Percentiles rank a stretch among this genome's conserved stretches.
These are phyloP conservation scores for Saxidomus purpurata DNA, from an alignment of 1,140 invertebrate species.

Conservation along the genomic window DNA sequence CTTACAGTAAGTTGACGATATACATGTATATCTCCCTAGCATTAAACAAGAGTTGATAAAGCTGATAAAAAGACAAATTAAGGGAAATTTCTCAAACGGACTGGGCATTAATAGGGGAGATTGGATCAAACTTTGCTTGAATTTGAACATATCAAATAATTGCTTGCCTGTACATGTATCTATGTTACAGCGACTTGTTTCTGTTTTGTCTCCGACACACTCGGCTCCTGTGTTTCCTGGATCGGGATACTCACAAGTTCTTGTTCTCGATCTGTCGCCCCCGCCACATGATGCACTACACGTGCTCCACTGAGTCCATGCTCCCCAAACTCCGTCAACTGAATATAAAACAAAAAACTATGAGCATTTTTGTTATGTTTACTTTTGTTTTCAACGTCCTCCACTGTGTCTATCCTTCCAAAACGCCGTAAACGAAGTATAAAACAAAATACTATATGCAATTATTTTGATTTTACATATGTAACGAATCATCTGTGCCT, in stretches of 20 bases:
- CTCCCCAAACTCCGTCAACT: constrained; percentile 36
- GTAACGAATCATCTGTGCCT: no score
- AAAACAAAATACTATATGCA: no score
- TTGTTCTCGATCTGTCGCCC: neutral
- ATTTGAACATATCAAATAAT: no score
- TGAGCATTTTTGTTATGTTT: neutral
- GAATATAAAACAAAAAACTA: neutral
- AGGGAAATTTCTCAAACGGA: no score
- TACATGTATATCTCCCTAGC: no score
- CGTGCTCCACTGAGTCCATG: constrained; percentile 1
- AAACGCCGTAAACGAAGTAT: neutral
- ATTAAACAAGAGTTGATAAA: no score
- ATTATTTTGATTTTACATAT: no score
- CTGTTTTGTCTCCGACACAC: neutral
- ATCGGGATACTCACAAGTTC: neutral
- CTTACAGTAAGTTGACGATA: no score
- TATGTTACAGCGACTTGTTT: neutral
- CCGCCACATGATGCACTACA: neutral
- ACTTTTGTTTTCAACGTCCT: neutral
- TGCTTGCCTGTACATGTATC: neutral
- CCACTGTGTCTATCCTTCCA: neutral
- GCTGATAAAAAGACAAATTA: no score
- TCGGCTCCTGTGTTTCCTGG: neutral
- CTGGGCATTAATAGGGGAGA: no score
- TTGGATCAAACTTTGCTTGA: no score